phyloP scores from a whole-genome alignment of 2,888 invertebrate species.

The Philhelius pedissequus region DNA sequence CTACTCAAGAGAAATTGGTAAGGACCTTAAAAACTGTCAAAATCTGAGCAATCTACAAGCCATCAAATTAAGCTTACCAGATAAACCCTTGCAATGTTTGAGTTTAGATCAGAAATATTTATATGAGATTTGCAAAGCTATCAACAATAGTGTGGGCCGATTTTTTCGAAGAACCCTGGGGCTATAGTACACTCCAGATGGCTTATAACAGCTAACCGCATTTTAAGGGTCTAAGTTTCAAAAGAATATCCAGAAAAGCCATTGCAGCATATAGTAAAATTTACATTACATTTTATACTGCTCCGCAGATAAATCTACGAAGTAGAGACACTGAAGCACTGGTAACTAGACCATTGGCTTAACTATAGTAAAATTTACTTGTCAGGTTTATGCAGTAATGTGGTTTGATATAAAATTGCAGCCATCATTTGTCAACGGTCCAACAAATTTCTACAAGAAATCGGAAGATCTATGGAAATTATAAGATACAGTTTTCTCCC shows the following conservation, averaged over 20 bases:
- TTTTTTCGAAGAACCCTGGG: conserved; percentile 1
- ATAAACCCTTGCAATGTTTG: not conserved
- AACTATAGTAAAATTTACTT: not conserved
- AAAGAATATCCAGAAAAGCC: not conserved
- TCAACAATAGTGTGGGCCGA: not conserved
- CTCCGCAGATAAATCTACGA: too few species aligned
- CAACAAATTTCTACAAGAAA: not conserved
- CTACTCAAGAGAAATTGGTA: not conserved
- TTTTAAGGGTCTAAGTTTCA: not conserved
- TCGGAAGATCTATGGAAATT: not conserved
- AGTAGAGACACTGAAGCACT: too few species aligned
- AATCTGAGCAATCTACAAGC: not conserved
- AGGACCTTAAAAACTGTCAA: not conserved
- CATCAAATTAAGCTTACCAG: not conserved
- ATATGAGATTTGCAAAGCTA: conserved; percentile 4
- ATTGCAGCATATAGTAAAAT: not conserved
- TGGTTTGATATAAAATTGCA: not conserved
- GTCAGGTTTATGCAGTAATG: not conserved
- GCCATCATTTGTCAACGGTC: not conserved
- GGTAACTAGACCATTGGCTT: too few species aligned
- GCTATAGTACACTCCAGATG: conserved; percentile 6
- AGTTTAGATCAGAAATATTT: conserved; percentile 2
- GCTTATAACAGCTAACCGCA: not conserved
- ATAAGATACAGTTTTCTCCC: not conserved
- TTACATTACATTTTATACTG: too few species aligned